These are phyloP conservation scores for Muscidifurax raptorellus DNA, from an alignment of 1,140 invertebrate species.

Conservation along the genomic window DNA sequence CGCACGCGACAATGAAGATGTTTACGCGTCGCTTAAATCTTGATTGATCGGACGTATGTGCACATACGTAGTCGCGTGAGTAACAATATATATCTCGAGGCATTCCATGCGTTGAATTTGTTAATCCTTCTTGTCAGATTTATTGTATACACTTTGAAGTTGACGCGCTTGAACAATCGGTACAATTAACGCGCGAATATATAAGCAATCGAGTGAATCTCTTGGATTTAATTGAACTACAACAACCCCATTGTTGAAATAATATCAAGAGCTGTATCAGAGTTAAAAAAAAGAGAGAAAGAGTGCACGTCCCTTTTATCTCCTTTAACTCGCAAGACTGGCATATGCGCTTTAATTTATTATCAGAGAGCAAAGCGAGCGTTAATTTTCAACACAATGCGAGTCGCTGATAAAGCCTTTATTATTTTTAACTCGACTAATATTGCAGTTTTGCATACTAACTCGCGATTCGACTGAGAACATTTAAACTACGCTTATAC, in stretches of 20 bases:
- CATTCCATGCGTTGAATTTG: too few species aligned
- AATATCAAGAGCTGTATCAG: background rate
- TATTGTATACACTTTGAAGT: too few species aligned
- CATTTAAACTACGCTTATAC: too few species aligned
- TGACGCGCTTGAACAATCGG: too few species aligned
- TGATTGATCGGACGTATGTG: too few species aligned
- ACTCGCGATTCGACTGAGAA: too few species aligned
- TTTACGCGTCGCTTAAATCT: too few species aligned
- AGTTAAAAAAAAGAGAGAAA: background rate
- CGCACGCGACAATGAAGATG: too few species aligned
- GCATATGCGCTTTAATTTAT: background rate
- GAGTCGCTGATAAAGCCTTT: background rate
- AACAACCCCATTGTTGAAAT: constrained; percentile 17
- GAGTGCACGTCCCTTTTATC: background rate
- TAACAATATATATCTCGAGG: too few species aligned
- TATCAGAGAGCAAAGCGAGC: background rate
- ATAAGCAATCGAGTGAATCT: background rate
- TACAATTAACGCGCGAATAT: too few species aligned
- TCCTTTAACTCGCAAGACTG: background rate
- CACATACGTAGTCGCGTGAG: too few species aligned
- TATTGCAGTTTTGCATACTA: background rate
- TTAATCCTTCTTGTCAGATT: too few species aligned
- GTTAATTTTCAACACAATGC: background rate
- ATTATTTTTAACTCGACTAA: background rate
- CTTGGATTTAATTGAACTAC: background rate